Conservation (phyloP, 2,888 invertebrate species). For the Frankliniella fusca region DNA sequence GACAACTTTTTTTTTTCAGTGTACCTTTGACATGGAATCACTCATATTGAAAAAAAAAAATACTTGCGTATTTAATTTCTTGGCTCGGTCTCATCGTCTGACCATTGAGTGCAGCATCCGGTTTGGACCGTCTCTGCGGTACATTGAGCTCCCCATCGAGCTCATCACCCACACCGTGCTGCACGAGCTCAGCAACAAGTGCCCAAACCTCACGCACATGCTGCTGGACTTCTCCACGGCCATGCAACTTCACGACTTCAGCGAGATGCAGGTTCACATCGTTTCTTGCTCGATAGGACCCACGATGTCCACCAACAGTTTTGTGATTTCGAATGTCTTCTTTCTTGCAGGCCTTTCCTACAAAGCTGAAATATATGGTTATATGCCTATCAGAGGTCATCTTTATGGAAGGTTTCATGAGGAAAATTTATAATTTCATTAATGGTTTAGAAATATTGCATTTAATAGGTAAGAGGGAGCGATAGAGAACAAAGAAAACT, state of each 20-base stretch:
- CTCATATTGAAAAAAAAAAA: no score
- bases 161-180: slow-evolving; percentile 93
- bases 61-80: no score
- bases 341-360: slow-evolving; percentile 82
- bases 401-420: slow-evolving; percentile 99
- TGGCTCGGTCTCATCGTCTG: no score
- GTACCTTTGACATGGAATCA: no score
- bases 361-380: slow-evolving; percentile 89
- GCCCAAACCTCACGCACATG: slow-evolving; percentile 93
- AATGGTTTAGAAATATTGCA: slow-evolving; percentile 96
- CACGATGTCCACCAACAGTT: not conserved
- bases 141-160: slow-evolving; percentile 92
- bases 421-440: slow-evolving; percentile 99
- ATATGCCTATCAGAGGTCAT: slow-evolving; percentile 98
- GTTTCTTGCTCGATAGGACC: not conserved
- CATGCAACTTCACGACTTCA: slow-evolving; percentile 99
- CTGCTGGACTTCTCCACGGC: slow-evolving; percentile 97
- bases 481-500: not conserved
- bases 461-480: slow-evolving; percentile 68
- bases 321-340: not conserved
- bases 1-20: no score
- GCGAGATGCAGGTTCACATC: slow-evolving; percentile 68
- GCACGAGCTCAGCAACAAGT: slow-evolving; percentile 93
- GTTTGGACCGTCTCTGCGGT: slow-evolving; percentile 81
- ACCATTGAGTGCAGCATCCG: slow-evolving; percentile 56